Base-by-base conservation (phyloP, 2,888 invertebrate species). In the Gnatocerus cornutus region DNA sequence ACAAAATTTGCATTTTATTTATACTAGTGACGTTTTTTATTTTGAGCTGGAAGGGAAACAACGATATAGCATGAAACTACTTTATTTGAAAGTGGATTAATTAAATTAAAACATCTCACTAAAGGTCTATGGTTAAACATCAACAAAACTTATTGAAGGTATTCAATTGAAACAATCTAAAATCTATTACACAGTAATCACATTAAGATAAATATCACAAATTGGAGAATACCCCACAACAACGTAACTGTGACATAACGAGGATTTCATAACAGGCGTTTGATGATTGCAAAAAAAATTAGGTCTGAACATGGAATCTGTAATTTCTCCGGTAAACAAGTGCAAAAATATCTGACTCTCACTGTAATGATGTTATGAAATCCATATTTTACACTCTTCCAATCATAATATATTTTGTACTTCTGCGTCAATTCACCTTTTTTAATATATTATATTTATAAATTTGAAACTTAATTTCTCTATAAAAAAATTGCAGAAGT, bases 201-300 rank as follows among this genome's bases (percentile, higher is more conserved):
- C 84, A 84, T 84, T 83, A 80, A 84, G 82, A 83, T 82, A 83
- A 83, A 84, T 84, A 84, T 84, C 84, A 84, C 84, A 84, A 83
- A 83, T 80, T 82, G 82, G 82, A 82, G 82, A 80, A 78, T 79
- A 80, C 79, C 78, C 80, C 79, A 79, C 80, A 80, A 81, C 78
- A 81, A 80, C 77, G 74, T 77, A 79, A 79, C 77, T 80, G 77
- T 80, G 78, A 80, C 79, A 79, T 75, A 79, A 78, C 76, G 74
- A 77, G 78, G 80, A 82, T 81, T 81, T 79, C 81, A 82, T 82
- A 82, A 82, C 74, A 71, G 69, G 50, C 66, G 68, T 68, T 67
- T 39, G 27, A 41, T 37, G n/a, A 1, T 12, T 6, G 27, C 21
- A 27, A 43, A 12, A 16, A 12, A 56, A 56, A 53, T 37, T 53